Conservation (phyloP, 2,113 vertebrate genomes). For the Pyrgilauda ruficollis region DNA sequence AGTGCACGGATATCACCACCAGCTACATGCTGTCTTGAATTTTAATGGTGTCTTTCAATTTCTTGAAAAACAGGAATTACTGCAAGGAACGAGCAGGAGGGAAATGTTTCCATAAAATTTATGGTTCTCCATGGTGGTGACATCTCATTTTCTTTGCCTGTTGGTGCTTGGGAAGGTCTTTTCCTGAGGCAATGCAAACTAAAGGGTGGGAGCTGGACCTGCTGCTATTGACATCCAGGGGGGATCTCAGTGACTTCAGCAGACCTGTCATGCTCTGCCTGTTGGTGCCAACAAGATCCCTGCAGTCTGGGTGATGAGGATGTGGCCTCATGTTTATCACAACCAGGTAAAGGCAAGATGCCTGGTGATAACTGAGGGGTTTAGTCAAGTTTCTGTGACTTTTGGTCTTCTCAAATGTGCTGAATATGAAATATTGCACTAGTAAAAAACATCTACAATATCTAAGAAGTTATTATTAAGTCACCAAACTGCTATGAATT, state of each 20-base stretch:
- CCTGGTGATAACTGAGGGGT: background rate
- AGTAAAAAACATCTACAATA: background rate
- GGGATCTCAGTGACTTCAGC: background rate
- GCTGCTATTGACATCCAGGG: background rate
- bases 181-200: background rate
- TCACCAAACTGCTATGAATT: background rate
- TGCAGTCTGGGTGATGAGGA: background rate
- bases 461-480: background rate
- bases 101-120: background rate
- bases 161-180: background rate
- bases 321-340: background rate
- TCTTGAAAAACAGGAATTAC: background rate
- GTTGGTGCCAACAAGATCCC: background rate
- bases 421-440: background rate
- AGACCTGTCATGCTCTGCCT: background rate
- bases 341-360: background rate
- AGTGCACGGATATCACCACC: background rate
- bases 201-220: background rate
- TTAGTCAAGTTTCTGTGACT: background rate
- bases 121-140: background rate
- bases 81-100: background rate
- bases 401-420: background rate
- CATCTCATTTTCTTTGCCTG: background rate
- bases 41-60: background rate
- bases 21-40: background rate